Evolutionary conservation across 2,113 vertebrate genomes (phyloP), one percentile per base, ranked within the genome.

Genomic region (Camelus bactrianus): DNA sequence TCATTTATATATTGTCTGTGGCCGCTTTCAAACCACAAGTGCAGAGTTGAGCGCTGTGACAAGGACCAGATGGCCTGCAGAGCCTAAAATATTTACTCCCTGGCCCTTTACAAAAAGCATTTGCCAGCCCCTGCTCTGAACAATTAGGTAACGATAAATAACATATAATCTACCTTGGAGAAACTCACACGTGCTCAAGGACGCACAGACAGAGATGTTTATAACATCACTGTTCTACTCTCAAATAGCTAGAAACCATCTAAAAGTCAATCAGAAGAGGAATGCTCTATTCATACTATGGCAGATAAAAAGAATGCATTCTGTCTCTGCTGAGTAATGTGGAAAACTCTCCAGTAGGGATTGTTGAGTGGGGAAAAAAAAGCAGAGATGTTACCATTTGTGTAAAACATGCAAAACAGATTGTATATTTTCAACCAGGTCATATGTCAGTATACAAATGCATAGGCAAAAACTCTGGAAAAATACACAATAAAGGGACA

Each of bases 141-240:
- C 70, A 89, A 80, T 95, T 84, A 93, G 81, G 76, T 91, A 89
- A 60, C 56, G 94, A 64, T 83, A 82, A 93, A 35, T 76, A 70
- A 70, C 62, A 46, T 28, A 38, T 67, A 69, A 64, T 93, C 77
- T 46, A 22, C 38, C 56, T n/a, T 46, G 62, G 92, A 93, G 77
- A 97, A 76, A 89, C n/a, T 38, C 30, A 22, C 6, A 22, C 84
- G 82, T 92, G 20, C 64, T 35, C 75, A 38, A 54, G 56, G 46
- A 93, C 14, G 50, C 50, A 60, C 46, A 50, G 92, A 75, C 38
- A 89, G 14, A 38, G 32, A 73, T 87, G 46, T 69, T 97, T 92
- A 92, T 80, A 86, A 24, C 69, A 26, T 93, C 82, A 20, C 83
- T 52, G 54, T 90, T 93, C 86, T 77, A 56, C 82, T 89, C 54